Conservation (phyloP, 2,113 vertebrate species). For the Hippocampus barbouri region DNA sequence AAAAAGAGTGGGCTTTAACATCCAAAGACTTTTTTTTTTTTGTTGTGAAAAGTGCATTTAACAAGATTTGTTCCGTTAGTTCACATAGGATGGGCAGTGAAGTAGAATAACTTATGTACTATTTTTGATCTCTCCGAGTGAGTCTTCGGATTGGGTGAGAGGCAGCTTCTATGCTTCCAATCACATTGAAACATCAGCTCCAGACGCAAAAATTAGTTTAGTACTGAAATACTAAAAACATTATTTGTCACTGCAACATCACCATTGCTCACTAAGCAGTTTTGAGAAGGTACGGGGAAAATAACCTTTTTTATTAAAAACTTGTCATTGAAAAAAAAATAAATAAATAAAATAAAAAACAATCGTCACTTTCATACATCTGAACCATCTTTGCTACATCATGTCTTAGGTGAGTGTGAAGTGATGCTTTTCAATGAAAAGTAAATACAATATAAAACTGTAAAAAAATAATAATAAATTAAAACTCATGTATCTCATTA, state of each 20-base stretch:
- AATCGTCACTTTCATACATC: too few species aligned
- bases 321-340: too few species aligned
- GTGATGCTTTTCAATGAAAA: too few species aligned
- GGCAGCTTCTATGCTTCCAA: constrained; percentile 46
- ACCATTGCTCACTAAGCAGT: constrained; percentile 1
- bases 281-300: constrained; percentile 27
- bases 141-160: constrained; percentile 52
- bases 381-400: not conserved
- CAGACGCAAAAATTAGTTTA: constrained; percentile 16
- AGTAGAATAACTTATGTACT: constrained; percentile 61
- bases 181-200: constrained; percentile 43
- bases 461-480: not conserved
- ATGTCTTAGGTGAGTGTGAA: not conserved
- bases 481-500: not conserved
- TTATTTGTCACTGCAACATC: too few species aligned
- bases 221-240: constrained; percentile 6
- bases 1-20: constrained; percentile 32
- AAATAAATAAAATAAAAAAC: too few species aligned
- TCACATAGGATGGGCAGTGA: constrained; percentile 49
- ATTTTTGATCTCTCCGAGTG: constrained; percentile 69
- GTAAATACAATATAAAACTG: too few species aligned
- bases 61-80: constrained; percentile 54
- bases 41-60: constrained; percentile 48
- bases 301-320: too few species aligned
- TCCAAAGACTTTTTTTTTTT: constrained; percentile 38